Conservation (phyloP, 2,113 vertebrate species). For the Carassius gibelio region DNA sequence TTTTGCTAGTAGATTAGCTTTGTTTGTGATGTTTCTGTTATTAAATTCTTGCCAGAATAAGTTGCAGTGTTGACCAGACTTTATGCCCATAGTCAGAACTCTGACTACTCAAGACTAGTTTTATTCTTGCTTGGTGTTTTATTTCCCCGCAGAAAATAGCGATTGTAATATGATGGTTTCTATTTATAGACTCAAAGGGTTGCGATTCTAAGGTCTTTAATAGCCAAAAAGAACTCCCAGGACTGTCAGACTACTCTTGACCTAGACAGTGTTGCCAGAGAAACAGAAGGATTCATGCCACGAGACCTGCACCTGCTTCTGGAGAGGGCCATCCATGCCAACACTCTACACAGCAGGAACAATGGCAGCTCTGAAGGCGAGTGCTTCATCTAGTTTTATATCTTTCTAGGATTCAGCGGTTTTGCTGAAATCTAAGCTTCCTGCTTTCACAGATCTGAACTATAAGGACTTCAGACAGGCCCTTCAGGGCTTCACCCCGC, state of each 20-base stretch:
- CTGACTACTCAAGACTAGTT: not conserved
- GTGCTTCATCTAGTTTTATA: not conserved
- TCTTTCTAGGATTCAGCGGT: not conserved
- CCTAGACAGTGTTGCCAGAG: conserved; percentile 80
- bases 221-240: conserved; percentile 75
- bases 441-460: conserved; percentile 75
- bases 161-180: not conserved
- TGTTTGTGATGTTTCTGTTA: not conserved
- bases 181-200: conserved; percentile 81
- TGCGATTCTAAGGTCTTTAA: conserved; percentile 79
- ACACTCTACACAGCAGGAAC: conserved; percentile 63
- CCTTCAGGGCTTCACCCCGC: conserved; percentile 84
- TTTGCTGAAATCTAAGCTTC: not conserved
- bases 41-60: not conserved
- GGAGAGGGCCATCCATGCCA: conserved; percentile 87
- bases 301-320: conserved; percentile 86
- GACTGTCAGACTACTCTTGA: conserved; percentile 75
- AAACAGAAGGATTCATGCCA: conserved; percentile 88
- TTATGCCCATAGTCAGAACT: not conserved
- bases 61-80: not conserved
- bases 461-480: conserved; percentile 83
- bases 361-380: conserved; percentile 67
- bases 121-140: not conserved
- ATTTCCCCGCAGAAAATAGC: not conserved
- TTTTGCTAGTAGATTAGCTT: too few relatives aligned